Percentiles rank a stretch among this genome's conserved stretches.
phyloP scores from a whole-genome alignment of 2,888 invertebrate genomes.

The Ophioninae sp. region DNA sequence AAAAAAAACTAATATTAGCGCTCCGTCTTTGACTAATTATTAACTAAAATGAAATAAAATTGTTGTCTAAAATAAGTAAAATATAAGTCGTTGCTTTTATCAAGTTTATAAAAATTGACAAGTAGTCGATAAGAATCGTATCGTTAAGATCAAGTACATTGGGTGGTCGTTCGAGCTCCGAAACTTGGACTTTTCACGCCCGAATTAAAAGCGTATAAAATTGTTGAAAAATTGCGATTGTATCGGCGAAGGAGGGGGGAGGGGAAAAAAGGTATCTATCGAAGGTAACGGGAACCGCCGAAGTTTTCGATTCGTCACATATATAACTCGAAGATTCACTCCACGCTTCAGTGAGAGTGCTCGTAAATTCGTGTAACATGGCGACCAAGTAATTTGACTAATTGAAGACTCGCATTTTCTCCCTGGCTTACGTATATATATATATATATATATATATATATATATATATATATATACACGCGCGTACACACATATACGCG shows the following conservation, averaged over 20 bases:
- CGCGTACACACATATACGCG: conserved; percentile 10
- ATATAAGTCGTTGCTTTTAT: too few relatives aligned
- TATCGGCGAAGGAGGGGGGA: conserved; percentile 3
- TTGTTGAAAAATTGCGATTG: background rate
- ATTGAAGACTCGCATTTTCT: conserved; percentile 62
- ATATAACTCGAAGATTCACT: conserved; percentile 12
- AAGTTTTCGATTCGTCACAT: background rate
- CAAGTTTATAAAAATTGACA: background rate
- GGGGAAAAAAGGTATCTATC: conserved; percentile 1
- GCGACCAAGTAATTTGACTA: conserved; percentile 60
- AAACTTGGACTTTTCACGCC: background rate
- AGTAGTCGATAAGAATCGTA: conserved; percentile 44
- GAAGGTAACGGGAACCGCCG: background rate
- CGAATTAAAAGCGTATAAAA: background rate
- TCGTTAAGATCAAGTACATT: conserved; percentile 30
- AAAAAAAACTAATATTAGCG: too few relatives aligned
- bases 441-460: conserved; percentile 19
- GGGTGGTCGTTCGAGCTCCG: conserved; percentile 6
- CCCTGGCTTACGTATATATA: conserved; percentile 17
- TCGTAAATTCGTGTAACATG: conserved; percentile 57
- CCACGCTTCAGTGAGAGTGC: conserved; percentile 27
- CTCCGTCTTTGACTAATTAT: too few relatives aligned
- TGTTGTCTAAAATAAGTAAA: too few relatives aligned
- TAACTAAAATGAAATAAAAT: too few relatives aligned
- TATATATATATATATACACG: conserved; percentile 13